Conservation (phyloP, 2,797 vertebrate genomes). For the Menidia menidia region DNA sequence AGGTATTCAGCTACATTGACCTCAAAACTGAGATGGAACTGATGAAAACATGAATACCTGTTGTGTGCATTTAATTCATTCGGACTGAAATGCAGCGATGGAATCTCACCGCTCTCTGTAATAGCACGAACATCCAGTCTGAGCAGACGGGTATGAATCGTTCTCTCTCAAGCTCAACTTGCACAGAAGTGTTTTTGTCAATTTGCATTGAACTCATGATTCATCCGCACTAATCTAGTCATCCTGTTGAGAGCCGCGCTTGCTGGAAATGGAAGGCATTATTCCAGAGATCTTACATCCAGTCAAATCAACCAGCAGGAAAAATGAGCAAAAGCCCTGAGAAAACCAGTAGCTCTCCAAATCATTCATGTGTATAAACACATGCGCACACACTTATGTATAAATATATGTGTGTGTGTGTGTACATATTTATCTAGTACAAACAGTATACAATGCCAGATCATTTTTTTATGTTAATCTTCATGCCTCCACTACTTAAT, state of each 20-base stretch:
- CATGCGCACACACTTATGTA: no score
- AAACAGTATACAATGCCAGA: no score
- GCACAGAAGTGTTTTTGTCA: slow-evolving; percentile 52
- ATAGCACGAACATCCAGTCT: neutral
- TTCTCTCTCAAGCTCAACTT: slow-evolving; percentile 45
- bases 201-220: slow-evolving; percentile 50
- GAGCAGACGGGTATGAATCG: slow-evolving; percentile 31
- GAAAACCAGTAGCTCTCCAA: neutral
- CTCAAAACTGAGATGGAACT: slow-evolving; percentile 38
- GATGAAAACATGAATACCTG: neutral
- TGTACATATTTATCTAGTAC: no score
- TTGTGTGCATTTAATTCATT: neutral
- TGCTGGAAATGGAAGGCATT: slow-evolving; percentile 40
- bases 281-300: slow-evolving; percentile 28
- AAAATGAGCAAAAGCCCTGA: neutral
- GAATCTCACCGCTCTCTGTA: slow-evolving; percentile 14
- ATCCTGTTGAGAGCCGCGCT: slow-evolving; percentile 41
- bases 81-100: neutral
- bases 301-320: slow-evolving; percentile 9
- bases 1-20: slow-evolving; percentile 28
- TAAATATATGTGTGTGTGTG: no score
- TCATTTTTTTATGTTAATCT: no score
- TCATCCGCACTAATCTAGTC: slow-evolving; percentile 55
- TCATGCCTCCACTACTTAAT: no score
- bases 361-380: neutral